Base-by-base conservation (phyloP, 2,888 invertebrate genomes). In the Mactromeris polynyma region DNA sequence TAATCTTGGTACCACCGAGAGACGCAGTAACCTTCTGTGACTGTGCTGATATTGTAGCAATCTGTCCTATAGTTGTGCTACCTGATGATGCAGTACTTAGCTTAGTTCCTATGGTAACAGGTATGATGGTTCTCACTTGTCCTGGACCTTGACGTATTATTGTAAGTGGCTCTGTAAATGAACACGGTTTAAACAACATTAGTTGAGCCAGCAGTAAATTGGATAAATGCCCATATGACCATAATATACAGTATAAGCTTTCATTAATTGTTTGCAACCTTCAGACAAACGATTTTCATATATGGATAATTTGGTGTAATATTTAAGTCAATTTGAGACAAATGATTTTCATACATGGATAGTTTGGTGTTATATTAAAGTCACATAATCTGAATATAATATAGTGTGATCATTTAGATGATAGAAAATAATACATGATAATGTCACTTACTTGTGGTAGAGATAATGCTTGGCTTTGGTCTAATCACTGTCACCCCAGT, bases 91-190 rank as follows among this genome's bases (percentile, higher is more conserved):
- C 51, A n/a, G 69, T 58, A n/a, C 81, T 51, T 1, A 88, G 83
- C 82, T 86, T 87, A 3, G 89, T 40, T n/a, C 83, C 87, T 31
- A 88, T 58, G n/a, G 88, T 85, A 40, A 91, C 90, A 3, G 91
- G 88, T 78, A 91, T 90, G 14, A 90, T 87, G 14, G 89, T 89
- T 69, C 89, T 84, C 31, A 89, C 85, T 78, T 87, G 89, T 26
- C 90, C 90, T n/a, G 90, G 90, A n/a, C 90, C 91, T 90, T 93
- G 91, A 7, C 88, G 84, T 17, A 90, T 88, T 64, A 90, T 89
- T 11, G 92, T 91, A 69, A 90, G 40, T 26, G 92, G 92, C 42
- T 89, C 90, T 91, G 88, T n/a, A 91, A 91, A 77, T 64, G n/a
- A 40, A 81, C 26, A 64, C 58, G 11, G 46, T 21, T 3, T 21